A percentile compares a stretch with the other conserved stretches of the same genome.
These are phyloP conservation scores for Coturnix japonica DNA, from an alignment of 2,113 vertebrate genomes.

Conservation along the genomic window DNA sequence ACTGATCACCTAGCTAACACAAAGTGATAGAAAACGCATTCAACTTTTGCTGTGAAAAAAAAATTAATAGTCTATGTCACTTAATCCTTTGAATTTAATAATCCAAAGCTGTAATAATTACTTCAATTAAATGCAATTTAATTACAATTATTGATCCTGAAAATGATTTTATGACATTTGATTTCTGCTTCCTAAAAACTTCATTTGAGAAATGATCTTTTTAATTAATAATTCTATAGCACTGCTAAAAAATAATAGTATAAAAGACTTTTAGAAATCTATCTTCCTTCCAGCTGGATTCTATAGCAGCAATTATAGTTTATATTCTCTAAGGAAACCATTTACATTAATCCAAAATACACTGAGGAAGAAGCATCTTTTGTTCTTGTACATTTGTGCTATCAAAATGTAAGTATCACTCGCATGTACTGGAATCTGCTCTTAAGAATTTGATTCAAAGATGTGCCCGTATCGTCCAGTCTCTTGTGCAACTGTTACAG, in stretches of 20 bases:
- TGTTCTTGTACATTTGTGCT: background rate
- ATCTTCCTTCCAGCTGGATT: background rate
- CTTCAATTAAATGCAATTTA: background rate
- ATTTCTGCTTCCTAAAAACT: background rate
- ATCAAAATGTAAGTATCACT: background rate
- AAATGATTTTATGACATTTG: background rate
- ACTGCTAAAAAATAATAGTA: background rate
- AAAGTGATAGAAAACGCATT: background rate
- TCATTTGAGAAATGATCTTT: background rate
- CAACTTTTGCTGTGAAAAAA: constrained; percentile 13
- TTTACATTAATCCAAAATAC: background rate
- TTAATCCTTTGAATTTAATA: background rate
- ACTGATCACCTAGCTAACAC: background rate
- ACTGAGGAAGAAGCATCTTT: background rate
- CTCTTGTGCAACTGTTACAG: accelerated
- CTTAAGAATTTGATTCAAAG: background rate
- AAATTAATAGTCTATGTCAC: background rate
- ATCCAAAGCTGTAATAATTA: background rate
- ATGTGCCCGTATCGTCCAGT: background rate
- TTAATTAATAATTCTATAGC: background rate
- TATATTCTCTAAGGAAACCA: background rate
- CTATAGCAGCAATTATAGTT: background rate
- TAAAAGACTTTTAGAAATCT: background rate
- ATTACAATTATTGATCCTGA: background rate
- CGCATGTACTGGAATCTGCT: background rate